Conservation (phyloP, 2,888 invertebrate species). For the Zaprionus bogoriensis region DNA sequence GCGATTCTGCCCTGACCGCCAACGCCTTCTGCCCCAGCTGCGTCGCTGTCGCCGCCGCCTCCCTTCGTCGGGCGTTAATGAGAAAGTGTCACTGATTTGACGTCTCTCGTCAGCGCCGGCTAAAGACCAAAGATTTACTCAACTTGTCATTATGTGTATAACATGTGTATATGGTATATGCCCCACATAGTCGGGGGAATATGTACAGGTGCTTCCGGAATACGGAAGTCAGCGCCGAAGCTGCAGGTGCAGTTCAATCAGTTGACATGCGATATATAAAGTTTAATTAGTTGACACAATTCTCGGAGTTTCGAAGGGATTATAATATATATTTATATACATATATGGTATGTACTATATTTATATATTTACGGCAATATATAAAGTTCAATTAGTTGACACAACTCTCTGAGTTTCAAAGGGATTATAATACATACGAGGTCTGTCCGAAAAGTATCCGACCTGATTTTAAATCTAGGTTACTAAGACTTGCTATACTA, state of each 20-base stretch:
- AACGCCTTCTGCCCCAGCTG: constrained; percentile 4
- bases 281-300: background rate
- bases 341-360: too few species aligned
- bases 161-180: background rate
- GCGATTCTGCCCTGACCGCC: too few species aligned
- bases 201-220: background rate
- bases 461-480: too few species aligned
- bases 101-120: constrained; percentile 58
- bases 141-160: constrained; percentile 54
- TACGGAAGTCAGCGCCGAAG: constrained; percentile 1
- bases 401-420: too few species aligned
- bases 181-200: too few species aligned
- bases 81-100: constrained; percentile 73
- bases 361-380: too few species aligned
- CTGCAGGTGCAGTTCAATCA: too few species aligned
- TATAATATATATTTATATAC: background rate
- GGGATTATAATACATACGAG: too few species aligned
- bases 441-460: too few species aligned
- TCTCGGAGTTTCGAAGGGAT: background rate
- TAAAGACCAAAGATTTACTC: constrained; percentile 61
- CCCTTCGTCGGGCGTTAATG: too few species aligned
- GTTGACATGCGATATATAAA: background rate
- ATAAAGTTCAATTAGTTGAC: too few species aligned
- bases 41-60: background rate
- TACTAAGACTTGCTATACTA: too few species aligned